Conservation (phyloP, 2,797 vertebrate genomes). For the Paedocypris micromegethes region DNA sequence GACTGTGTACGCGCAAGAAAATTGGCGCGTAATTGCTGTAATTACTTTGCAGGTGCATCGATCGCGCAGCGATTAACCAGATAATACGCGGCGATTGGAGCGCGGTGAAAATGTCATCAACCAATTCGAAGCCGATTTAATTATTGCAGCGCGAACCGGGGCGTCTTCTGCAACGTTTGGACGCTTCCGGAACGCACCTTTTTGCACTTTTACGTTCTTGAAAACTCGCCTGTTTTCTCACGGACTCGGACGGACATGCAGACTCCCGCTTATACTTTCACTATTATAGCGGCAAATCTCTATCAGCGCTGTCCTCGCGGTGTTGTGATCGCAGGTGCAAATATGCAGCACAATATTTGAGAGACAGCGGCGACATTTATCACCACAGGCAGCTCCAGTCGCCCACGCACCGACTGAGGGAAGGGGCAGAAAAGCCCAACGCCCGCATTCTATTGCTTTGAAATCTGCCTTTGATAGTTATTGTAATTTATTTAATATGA, state of each 20-base stretch:
- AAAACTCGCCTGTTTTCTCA: background rate
- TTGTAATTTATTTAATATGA: no score
- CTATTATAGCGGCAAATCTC: slow-evolving; percentile 4
- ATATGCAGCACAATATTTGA: slow-evolving; percentile 28
- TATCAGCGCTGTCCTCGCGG: slow-evolving; percentile 7
- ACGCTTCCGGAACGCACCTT: background rate
- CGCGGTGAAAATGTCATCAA: slow-evolving; percentile 18
- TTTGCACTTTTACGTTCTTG: background rate
- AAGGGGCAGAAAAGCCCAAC: slow-evolving; percentile 6
- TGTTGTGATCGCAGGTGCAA: slow-evolving; percentile 25
- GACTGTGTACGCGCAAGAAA: slow-evolving; percentile 8
- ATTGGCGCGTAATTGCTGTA: slow-evolving; percentile 30
- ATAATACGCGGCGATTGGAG: slow-evolving; percentile 9
- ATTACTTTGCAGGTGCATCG: slow-evolving; percentile 16
- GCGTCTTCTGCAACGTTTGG: background rate
- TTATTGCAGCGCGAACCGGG: background rate
- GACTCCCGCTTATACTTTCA: background rate
- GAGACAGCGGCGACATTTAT: slow-evolving; percentile 39
- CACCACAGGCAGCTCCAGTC: slow-evolving; percentile 37
- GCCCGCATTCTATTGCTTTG: slow-evolving; percentile 21
- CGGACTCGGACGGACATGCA: background rate
- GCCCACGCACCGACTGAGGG: slow-evolving; percentile 35
- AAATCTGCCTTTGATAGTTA: background rate
- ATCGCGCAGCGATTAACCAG: slow-evolving; percentile 21
- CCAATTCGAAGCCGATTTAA: slow-evolving; percentile 11